phyloP scores from a whole-genome alignment of 1,140 invertebrate genomes.

The Ridgeia piscesae region DNA sequence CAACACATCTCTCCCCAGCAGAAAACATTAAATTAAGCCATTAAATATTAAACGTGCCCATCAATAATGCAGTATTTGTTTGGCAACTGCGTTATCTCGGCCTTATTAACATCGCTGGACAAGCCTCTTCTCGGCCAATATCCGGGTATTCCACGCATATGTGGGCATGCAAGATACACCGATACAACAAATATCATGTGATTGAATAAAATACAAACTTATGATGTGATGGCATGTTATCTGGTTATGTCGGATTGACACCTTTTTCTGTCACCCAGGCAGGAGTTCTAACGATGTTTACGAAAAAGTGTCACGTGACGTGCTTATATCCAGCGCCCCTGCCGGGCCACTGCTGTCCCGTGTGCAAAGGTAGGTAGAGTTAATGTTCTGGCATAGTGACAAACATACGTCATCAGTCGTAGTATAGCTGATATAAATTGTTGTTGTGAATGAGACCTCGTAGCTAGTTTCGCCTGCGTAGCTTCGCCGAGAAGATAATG shows the following conservation, averaged over 20 bases:
- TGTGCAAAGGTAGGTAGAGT: slow-evolving; percentile 37
- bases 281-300: slow-evolving; percentile 78
- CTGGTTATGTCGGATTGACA: slow-evolving; percentile 30
- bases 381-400: neutral
- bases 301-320: slow-evolving; percentile 76
- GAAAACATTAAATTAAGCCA: neutral
- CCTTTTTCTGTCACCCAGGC: slow-evolving; percentile 54
- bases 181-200: no score
- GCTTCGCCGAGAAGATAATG: no score
- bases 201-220: slow-evolving; percentile 12
- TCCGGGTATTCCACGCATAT: neutral
- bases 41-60: neutral
- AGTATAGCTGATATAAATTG: neutral
- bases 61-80: neutral
- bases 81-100: neutral
- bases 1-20: neutral
- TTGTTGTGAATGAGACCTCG: no score
- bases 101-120: neutral
- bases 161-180: no score
- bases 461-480: no score
- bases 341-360: slow-evolving; percentile 40
- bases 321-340: slow-evolving; percentile 59
- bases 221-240: slow-evolving; percentile 24
- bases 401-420: neutral
- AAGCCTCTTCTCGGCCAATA: neutral